phyloP scores from a whole-genome alignment of 2,888 invertebrate genomes.

The Pegoplata infirma region DNA sequence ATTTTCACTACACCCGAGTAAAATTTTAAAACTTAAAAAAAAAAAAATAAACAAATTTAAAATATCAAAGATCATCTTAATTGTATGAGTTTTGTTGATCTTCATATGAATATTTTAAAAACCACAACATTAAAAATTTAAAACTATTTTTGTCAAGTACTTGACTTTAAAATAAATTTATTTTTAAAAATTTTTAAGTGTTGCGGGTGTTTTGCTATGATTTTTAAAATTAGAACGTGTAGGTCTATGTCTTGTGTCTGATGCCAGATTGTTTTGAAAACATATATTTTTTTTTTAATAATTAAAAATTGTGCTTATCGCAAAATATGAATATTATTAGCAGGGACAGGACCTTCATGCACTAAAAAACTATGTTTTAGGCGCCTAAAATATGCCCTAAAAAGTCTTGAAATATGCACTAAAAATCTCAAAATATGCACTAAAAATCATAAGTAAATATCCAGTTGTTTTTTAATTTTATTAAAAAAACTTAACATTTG shows the following conservation, averaged over 20 bases:
- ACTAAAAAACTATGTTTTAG: no score
- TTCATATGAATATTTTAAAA: not conserved
- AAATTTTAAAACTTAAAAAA: not conserved
- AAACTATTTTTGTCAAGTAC: slow-evolving; percentile 12
- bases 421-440: no score
- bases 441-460: no score
- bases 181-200: not conserved
- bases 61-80: not conserved
- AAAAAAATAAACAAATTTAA: not conserved
- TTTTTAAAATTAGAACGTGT: slow-evolving; percentile 2
- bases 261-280: slow-evolving; percentile 3
- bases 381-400: no score
- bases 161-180: not conserved
- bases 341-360: no score
- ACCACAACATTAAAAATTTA: not conserved
- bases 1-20: not conserved
- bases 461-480: no score
- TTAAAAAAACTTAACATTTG: no score
- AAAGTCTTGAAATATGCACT: no score
- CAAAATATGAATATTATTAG: slow-evolving; percentile 4
- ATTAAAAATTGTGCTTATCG: slow-evolving; percentile 16
- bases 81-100: not conserved
- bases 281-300: not conserved
- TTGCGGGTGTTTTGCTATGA: not conserved
- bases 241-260: not conserved